Conservation (phyloP, 2,113 vertebrate species). For the Budorcas taxicolor region DNA sequence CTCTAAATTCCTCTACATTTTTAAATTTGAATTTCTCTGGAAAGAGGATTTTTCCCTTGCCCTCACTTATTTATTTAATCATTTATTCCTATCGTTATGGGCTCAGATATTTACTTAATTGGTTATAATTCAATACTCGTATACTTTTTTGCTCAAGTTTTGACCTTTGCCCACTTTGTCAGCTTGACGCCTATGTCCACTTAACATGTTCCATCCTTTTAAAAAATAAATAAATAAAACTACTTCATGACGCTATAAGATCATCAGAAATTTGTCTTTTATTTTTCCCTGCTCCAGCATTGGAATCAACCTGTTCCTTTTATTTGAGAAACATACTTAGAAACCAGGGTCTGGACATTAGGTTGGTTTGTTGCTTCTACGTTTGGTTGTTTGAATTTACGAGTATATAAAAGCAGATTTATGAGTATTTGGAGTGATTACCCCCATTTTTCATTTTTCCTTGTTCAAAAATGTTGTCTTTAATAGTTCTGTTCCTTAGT, state of each 20-base stretch:
- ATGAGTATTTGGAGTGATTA: neutral
- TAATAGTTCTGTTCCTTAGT: neutral
- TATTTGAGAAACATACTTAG: neutral
- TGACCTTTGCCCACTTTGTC: neutral
- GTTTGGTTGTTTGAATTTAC: neutral
- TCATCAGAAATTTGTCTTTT: neutral
- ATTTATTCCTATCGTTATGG: neutral
- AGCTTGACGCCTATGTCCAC: neutral
- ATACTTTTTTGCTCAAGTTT: neutral
- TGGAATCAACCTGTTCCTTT: neutral
- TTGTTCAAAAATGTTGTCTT: neutral
- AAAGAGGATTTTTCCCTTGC: neutral
- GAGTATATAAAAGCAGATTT: neutral
- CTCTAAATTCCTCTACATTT: neutral
- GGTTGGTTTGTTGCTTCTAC: neutral
- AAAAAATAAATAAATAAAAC: neutral
- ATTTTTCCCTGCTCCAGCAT: neutral
- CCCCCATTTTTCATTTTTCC: neutral
- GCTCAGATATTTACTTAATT: neutral
- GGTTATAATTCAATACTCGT: neutral
- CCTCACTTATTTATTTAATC: neutral
- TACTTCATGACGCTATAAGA: neutral
- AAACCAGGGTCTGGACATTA: neutral
- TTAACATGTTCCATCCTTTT: neutral
- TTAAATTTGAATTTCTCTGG: neutral